phyloP scores from a whole-genome alignment of 2,888 invertebrate species.

The Scelioninae gen. 1 region DNA sequence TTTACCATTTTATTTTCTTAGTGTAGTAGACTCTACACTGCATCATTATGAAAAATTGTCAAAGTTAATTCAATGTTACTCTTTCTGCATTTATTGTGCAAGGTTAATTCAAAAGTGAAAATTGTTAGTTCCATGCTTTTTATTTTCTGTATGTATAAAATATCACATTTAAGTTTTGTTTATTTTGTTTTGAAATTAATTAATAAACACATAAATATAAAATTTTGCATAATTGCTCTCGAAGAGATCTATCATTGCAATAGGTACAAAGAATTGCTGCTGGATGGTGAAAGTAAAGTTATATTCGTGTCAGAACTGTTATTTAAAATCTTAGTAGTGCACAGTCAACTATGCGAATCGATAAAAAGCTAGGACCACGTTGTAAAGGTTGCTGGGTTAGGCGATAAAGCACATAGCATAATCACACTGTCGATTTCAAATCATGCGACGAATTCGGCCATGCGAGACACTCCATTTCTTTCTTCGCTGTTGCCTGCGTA shows the following conservation, averaged over 20 bases:
- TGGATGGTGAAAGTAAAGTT: conserved; percentile 44
- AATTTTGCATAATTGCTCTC: conserved; percentile 41
- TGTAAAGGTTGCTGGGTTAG: conserved; percentile 25
- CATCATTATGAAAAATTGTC: too few relatives aligned
- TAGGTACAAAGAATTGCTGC: conserved; percentile 27
- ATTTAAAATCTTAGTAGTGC: conserved; percentile 36
- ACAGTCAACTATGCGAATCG: conserved; percentile 14
- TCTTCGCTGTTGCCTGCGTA: conserved; percentile 11
- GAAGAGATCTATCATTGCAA: conserved; percentile 35
- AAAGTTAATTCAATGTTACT: too few relatives aligned
- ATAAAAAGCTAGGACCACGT: conserved; percentile 31
- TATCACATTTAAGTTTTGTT: too few relatives aligned
- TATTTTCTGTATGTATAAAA: too few relatives aligned
- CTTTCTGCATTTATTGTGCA: too few relatives aligned
- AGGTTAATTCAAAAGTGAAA: too few relatives aligned
- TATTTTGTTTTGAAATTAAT: too few relatives aligned
- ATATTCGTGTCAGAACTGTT: conserved; percentile 53
- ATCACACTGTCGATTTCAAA: conserved; percentile 26
- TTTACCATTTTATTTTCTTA: too few relatives aligned
- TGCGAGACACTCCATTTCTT: conserved; percentile 35
- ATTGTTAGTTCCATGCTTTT: too few relatives aligned
- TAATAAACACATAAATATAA: too few relatives aligned
- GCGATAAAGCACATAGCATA: background rate
- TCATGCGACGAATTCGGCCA: conserved; percentile 23
- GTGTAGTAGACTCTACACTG: too few relatives aligned